These are phyloP conservation scores for Oeneis ivallda DNA, from an alignment of 2,888 invertebrate species.

Conservation along the genomic window DNA sequence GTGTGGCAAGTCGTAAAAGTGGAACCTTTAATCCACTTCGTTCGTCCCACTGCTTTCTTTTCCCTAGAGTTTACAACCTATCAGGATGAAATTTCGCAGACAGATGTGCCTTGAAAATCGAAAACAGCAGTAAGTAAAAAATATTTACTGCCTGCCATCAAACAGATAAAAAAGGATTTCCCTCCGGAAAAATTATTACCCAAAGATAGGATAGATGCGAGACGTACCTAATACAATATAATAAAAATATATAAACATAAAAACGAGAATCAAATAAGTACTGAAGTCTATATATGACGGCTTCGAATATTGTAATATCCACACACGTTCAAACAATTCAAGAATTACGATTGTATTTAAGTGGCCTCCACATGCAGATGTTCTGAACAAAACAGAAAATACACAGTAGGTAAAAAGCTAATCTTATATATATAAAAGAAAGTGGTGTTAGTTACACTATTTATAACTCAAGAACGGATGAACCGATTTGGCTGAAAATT, in stretches of 20 bases:
- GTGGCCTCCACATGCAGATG: conserved; percentile 3
- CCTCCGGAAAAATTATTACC: conserved; percentile 30
- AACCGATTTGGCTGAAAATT: too few relatives aligned
- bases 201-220: conserved; percentile 19
- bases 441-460: too few relatives aligned
- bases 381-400: not conserved
- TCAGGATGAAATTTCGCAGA: conserved; percentile 36
- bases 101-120: conserved; percentile 41
- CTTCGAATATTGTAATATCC: not conserved
- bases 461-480: too few relatives aligned
- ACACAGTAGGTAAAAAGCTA: too few relatives aligned
- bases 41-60: conserved; percentile 36
- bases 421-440: too few relatives aligned
- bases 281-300: not conserved
- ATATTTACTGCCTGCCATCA: conserved; percentile 35
- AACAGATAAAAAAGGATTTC: conserved; percentile 36
- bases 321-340: conserved; percentile 11
- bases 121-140: conserved; percentile 36
- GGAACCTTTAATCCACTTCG: conserved; percentile 38
- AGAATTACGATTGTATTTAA: not conserved
- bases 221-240: conserved; percentile 18
- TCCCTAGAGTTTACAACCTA: conserved; percentile 37
- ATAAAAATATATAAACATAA: not conserved
- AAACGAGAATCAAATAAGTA: not conserved
- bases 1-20: conserved; percentile 38